These are phyloP conservation scores for Dendrolimus kikuchii DNA, from an alignment of 1,140 invertebrate species.

Conservation along the genomic window DNA sequence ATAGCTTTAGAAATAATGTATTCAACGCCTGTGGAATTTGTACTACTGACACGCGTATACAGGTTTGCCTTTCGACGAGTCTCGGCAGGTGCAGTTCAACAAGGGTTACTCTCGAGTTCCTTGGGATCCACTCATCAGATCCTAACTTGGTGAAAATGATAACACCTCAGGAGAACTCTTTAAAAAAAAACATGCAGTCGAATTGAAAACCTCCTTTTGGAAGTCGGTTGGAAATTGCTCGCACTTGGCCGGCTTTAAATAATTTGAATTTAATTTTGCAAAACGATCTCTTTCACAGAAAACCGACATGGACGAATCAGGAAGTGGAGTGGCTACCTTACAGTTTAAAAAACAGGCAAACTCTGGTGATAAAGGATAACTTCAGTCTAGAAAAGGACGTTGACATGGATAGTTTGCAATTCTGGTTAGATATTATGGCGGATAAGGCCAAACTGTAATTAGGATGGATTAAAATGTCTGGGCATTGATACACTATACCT, in stretches of 20 bases:
- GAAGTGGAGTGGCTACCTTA: constrained; percentile 40
- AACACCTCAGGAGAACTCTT: no score
- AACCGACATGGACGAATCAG: constrained; percentile 34
- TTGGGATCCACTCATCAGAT: no score
- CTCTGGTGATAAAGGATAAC: constrained; percentile 28
- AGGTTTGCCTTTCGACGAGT: no score
- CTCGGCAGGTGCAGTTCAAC: no score
- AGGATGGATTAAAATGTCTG: background rate
- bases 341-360: constrained; percentile 17
- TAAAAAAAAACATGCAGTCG: no score
- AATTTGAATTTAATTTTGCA: background rate
- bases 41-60: no score
- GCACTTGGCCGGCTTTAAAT: background rate
- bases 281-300: constrained; percentile 25
- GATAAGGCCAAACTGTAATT: constrained; percentile 35
- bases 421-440: constrained; percentile 33
- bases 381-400: constrained; percentile 23
- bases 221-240: background rate
- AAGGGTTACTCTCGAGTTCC: no score
- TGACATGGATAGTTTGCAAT: constrained; percentile 25
- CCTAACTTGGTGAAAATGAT: no score
- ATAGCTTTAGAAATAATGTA: no score
- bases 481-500: background rate
- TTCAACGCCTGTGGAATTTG: no score
- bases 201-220: no score